These are phyloP conservation scores for Trachelus stipa DNA, from an alignment of 2,888 invertebrate species.

Conservation along the genomic window DNA sequence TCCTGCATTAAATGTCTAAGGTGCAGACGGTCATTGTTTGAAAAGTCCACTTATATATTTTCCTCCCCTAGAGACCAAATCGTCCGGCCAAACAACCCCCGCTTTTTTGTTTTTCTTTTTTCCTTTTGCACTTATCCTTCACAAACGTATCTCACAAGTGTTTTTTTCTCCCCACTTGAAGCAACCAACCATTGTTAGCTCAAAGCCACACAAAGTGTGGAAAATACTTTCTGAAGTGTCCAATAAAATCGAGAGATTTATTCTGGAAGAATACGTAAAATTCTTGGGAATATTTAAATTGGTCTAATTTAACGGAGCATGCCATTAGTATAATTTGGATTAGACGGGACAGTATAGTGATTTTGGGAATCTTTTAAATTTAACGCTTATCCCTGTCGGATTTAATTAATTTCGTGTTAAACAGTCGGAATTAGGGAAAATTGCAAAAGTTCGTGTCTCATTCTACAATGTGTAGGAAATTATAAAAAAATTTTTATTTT, in stretches of 20 bases:
- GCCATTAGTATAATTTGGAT: not conserved
- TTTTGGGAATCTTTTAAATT: not conserved
- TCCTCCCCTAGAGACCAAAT: conserved; percentile 12
- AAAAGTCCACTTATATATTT: conserved; percentile 7
- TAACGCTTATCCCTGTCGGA: not conserved
- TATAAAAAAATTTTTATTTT: not conserved
- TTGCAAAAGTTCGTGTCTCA: not conserved
- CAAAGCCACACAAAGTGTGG: not conserved
- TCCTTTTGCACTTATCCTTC: not conserved
- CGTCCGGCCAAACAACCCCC: conserved; percentile 7
- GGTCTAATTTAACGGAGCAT: not conserved
- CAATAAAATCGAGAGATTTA: not conserved
- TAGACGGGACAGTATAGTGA: not conserved
- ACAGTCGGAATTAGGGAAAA: not conserved
- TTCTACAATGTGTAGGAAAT: not conserved
- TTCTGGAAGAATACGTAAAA: not conserved
- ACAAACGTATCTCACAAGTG: not conserved
- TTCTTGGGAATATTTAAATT: not conserved
- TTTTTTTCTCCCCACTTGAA: not conserved
- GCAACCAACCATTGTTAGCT: not conserved
- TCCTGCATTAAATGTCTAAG: conserved; percentile 9
- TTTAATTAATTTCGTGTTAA: not conserved
- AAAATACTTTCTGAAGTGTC: not conserved
- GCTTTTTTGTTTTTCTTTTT: not conserved
- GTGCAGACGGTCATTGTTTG: conserved; percentile 1